Base-by-base conservation (phyloP, 2,888 invertebrate genomes). In the Aspidapion aeneum region DNA sequence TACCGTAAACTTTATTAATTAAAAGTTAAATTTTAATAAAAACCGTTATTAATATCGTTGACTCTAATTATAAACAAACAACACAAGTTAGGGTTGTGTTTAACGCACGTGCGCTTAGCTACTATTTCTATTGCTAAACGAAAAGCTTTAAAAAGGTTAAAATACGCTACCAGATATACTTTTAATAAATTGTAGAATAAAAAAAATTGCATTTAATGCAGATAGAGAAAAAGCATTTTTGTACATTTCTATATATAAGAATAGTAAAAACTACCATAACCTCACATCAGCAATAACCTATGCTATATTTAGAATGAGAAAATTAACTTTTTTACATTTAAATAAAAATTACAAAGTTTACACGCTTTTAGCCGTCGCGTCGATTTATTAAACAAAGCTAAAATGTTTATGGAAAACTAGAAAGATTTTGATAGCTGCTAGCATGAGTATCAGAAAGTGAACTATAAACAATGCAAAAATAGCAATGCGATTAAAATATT, bases 201-300 rank as follows among this genome's bases (percentile, higher is more conserved):
- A 21, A 52, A 17, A 18, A 20, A 19, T 60, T 16, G 55, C 21
- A 12, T 12, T 55, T 2, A 64, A 68, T 1, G 65, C 72, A 2
- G 74, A 74, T 62, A 72, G 74, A 17, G 62, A 68, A 48, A 73
- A 73, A 55, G 74, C 74, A 1, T 75, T 75, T 63, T 67, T 72
- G n/a, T 72, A 73, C 66, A 71, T 75, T 35, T 49, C 57, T 12
- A 50, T 73, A 2, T 56, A 59, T 1, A 52, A 66, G 55, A 22
- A 67, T 12, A 72, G 75, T 56, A 55, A 73, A 50, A 66, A 72
- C 50, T 67, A 58, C 48, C 63, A 70, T 7, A 35, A 35, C 12
- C 12, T 35, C 12, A 35, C 12, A 35, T 35, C 5, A 35, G 3
- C 12, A 35, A 3, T 12, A 7, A 35, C 35, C 35, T 7, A 7